A percentile compares a stretch with the other conserved stretches of the same genome.
Evolutionary conservation across 1,140 invertebrate species (phyloP).

Genomic region (Ganaspis sp.): DNA sequence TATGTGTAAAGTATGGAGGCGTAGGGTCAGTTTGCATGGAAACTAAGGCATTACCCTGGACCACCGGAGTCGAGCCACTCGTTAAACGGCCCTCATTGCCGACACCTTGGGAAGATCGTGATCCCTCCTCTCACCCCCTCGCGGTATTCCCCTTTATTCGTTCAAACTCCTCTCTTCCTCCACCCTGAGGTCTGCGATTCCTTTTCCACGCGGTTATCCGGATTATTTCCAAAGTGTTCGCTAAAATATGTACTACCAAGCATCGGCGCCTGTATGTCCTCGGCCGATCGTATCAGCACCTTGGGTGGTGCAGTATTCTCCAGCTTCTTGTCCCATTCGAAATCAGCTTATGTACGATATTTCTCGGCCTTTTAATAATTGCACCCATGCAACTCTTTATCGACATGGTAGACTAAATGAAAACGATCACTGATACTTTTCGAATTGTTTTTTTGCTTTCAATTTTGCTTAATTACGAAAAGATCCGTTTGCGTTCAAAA

Average conservation of each 20-base stretch:
- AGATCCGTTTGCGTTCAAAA: no score
- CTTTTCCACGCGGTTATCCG: conserved; percentile 65
- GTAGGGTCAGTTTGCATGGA: conserved; percentile 74
- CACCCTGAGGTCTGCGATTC: conserved; percentile 58
- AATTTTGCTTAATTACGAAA: no score
- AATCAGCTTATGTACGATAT: conserved; percentile 13
- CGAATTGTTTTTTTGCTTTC: no score
- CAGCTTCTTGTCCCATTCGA: conserved; percentile 11
- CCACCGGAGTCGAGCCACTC: conserved; percentile 73
- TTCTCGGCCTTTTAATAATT: not conserved
- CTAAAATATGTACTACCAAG: conserved; percentile 55
- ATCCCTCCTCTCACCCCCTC: conserved; percentile 53
- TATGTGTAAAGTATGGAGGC: conserved; percentile 74
- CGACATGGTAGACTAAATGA: not conserved
- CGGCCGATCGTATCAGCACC: conserved; percentile 30
- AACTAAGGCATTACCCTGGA: conserved; percentile 74
- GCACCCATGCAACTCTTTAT: not conserved
- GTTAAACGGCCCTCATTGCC: conserved; percentile 71
- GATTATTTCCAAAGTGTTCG: conserved; percentile 57
- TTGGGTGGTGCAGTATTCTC: conserved; percentile 22
- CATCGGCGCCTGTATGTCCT: conserved; percentile 38
- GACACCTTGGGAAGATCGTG: conserved; percentile 67
- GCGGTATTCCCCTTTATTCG: conserved; percentile 42
- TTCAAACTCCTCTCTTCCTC: conserved; percentile 36
- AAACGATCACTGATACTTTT: no score